phyloP scores from a whole-genome alignment of 2,888 invertebrate genomes.

The Eilema sororculum region DNA sequence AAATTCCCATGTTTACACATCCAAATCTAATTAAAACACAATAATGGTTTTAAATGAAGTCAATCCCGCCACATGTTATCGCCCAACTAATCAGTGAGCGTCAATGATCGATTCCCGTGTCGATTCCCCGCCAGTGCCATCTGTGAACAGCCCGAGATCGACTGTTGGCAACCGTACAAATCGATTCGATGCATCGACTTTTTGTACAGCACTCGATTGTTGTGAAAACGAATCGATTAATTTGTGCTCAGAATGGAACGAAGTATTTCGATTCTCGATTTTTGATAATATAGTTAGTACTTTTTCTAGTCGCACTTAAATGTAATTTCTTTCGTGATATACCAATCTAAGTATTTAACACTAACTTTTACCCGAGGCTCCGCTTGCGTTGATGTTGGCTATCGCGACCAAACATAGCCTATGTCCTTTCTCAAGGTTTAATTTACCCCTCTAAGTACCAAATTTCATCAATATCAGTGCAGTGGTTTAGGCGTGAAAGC shows the following conservation, averaged over 20 bases:
- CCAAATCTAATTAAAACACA: slow-evolving; percentile 59
- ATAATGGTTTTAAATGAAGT: slow-evolving; percentile 62
- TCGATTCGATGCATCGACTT: slow-evolving; percentile 78
- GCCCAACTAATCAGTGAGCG: slow-evolving; percentile 62
- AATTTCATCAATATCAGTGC: too few species aligned
- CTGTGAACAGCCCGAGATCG: slow-evolving; percentile 69
- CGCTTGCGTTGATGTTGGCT: too few species aligned
- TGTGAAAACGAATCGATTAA: slow-evolving; percentile 58
- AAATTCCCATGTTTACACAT: slow-evolving; percentile 45
- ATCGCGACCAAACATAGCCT: too few species aligned
- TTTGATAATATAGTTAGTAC: slow-evolving; percentile 32
- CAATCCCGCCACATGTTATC: slow-evolving; percentile 67
- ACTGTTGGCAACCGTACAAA: slow-evolving; percentile 72
- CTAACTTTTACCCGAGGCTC: too few species aligned
- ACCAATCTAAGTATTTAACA: background rate
- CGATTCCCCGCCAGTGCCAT: slow-evolving; percentile 72
- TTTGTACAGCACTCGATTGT: slow-evolving; percentile 59
- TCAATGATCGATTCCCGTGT: slow-evolving; percentile 58
- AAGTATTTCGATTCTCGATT: slow-evolving; percentile 47
- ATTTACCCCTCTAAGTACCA: too few species aligned
- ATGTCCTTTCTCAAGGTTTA: too few species aligned
- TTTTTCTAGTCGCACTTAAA: slow-evolving; percentile 18
- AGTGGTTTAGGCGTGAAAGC: too few species aligned
- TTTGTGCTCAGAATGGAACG: slow-evolving; percentile 53
- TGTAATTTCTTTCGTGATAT: slow-evolving; percentile 7